Evolutionary conservation across 2,888 invertebrate genomes (phyloP), one percentile per base, ranked within the genome.

Genomic region (Torymus auratus): DNA sequence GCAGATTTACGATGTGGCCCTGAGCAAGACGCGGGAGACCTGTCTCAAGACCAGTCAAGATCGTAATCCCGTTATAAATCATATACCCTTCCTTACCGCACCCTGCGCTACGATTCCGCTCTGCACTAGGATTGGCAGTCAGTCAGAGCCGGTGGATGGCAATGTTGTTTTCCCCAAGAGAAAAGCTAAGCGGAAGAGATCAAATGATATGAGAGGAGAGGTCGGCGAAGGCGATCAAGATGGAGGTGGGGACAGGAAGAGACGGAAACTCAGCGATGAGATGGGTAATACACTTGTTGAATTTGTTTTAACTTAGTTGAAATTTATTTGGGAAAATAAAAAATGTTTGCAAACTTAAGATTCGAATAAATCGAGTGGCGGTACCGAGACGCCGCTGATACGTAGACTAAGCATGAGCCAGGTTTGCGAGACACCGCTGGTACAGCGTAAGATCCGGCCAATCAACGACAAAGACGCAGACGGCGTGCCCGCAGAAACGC

Each of bases 21-120:
- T 90, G 3, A 84, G 71, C 58, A 90, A 90, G 52, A 87, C 89
- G 0, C 86, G 82, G 17, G 91, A 90, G 60, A 89, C 90, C 0
- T 89, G 86, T 55, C 68, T 85, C 2, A 85, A 86, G 17, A 81
- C 84, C 0, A 88, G 88, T 2, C 41, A 41, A 41, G 41, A 41
- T 41, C 41, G 7, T 65, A 52, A 62, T 28, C 14, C 61, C 0
- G 20, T 67, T 2, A 41, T 41, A 41, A 76, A 64, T 14, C 85
- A 85, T 15, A 84, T 90, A 60, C 91, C 91, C 2, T 91, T 91
- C 53, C 82, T 91, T 12, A 89, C 86, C 13, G 89, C 90, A 0
- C 91, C 91, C 0, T 89, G 88, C 20, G 69, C 83, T 2, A 87
- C 88, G 0, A 76, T 89, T 15, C 41, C 62, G 4, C 74, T 56